phyloP scores from a whole-genome alignment of 2,888 invertebrate species.

The Ethmia dodecea region DNA sequence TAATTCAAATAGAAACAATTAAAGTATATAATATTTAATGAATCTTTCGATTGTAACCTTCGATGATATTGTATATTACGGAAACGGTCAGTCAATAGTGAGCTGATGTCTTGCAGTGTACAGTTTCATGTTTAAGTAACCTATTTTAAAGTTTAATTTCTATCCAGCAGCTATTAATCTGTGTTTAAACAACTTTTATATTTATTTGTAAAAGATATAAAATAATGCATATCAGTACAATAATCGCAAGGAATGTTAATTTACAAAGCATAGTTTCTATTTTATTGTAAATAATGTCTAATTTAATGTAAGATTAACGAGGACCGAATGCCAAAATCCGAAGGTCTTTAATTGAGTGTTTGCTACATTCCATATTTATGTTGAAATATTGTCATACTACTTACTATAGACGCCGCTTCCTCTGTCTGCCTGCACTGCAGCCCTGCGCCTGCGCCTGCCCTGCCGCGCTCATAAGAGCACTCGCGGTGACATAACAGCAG shows the following conservation, averaged over 20 bases:
- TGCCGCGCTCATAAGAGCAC: conserved; percentile 42
- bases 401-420: conserved; percentile 39
- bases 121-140: conserved; percentile 66
- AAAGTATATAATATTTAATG: conserved; percentile 70
- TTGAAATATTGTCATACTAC: conserved; percentile 69
- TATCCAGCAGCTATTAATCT: conserved; percentile 68
- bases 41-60: conserved; percentile 64
- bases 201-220: conserved; percentile 60
- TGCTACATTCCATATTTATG: conserved; percentile 78
- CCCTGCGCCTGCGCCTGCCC: conserved; percentile 1
- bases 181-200: conserved; percentile 78
- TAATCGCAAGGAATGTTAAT: conserved; percentile 66
- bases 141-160: conserved; percentile 63
- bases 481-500: conserved; percentile 58
- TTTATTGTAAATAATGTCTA: conserved; percentile 74
- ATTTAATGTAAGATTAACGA: conserved; percentile 69
- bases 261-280: conserved; percentile 72
- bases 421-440: conserved; percentile 1
- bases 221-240: conserved; percentile 72
- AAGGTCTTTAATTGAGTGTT: conserved; percentile 74
- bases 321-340: conserved; percentile 61
- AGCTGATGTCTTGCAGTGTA: conserved; percentile 66
- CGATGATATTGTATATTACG: conserved; percentile 59
- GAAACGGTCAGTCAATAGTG: conserved; percentile 52
- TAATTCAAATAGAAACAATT: conserved; percentile 73